A percentile compares a stretch with the other conserved stretches of the same genome.
Evolutionary conservation across 1,140 invertebrate species (phyloP).

Genomic region (Bombus sibiricus): DNA sequence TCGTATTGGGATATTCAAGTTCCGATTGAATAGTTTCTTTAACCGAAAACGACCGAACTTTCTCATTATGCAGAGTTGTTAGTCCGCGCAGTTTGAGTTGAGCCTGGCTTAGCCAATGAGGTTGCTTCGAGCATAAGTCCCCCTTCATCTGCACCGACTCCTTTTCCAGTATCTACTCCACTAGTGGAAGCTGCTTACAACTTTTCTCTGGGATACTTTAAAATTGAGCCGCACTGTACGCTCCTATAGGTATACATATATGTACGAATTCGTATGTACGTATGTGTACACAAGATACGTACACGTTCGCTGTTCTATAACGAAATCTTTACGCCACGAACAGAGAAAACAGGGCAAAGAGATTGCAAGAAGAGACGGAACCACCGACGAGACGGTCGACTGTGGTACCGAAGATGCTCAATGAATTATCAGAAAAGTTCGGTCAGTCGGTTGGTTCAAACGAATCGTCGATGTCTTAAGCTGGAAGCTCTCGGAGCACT

Average conservation of each 20-base stretch:
- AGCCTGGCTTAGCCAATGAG: constrained; percentile 69
- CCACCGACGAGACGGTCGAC: background rate
- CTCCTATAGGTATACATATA: background rate
- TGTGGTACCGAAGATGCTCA: background rate
- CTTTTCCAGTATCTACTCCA: constrained; percentile 51
- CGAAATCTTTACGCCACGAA: background rate
- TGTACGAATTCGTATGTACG: background rate
- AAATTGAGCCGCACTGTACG: constrained; percentile 52
- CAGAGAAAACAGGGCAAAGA: background rate
- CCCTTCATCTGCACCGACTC: constrained; percentile 10
- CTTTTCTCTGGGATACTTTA: constrained; percentile 68
- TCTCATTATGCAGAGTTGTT: constrained; percentile 71
- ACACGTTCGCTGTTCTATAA: background rate
- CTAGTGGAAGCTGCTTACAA: constrained; percentile 69
- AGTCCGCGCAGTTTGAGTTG: constrained; percentile 61
- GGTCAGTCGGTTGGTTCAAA: constrained; percentile 34
- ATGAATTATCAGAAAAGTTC: constrained; percentile 66
- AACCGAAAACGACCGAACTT: constrained; percentile 66
- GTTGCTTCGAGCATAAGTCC: constrained; percentile 39
- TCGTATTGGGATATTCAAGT: constrained; percentile 56
- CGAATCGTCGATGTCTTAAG: constrained; percentile 55
- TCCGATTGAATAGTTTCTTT: constrained; percentile 70
- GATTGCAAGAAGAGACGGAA: background rate
- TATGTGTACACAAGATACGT: background rate
- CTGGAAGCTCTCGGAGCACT: constrained; percentile 11